Conservation (phyloP, 2,797 vertebrate genomes). For the Hypotaenidia okinawae region DNA sequence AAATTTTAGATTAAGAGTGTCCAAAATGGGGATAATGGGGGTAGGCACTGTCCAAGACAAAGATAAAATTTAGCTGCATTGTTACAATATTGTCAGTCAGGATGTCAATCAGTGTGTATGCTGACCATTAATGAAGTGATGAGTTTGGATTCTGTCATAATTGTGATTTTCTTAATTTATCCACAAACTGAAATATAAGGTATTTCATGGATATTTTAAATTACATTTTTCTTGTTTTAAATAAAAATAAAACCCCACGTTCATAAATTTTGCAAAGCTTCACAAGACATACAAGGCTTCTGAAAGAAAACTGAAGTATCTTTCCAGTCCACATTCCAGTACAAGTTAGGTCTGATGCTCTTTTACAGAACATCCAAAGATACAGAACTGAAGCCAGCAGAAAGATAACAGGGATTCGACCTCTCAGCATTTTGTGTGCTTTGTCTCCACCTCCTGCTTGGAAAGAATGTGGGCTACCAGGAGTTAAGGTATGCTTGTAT, state of each 20-base stretch:
- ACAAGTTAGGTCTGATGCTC: neutral
- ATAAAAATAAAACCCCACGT: neutral
- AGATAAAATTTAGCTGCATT: neutral
- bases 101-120: neutral
- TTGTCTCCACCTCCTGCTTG: conserved; percentile 62
- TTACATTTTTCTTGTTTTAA: neutral
- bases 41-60: neutral
- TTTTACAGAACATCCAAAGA: neutral
- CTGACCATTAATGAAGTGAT: neutral
- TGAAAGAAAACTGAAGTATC: neutral
- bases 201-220: neutral
- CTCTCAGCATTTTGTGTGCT: conserved; percentile 20
- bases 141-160: neutral
- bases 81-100: neutral
- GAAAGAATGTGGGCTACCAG: neutral
- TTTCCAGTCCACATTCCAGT: neutral
- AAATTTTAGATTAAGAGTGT: neutral
- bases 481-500: neutral
- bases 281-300: neutral
- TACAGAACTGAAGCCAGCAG: neutral
- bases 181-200: neutral
- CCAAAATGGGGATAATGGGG: neutral
- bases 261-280: neutral
- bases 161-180: neutral
- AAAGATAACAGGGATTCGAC: neutral